A percentile compares a stretch with the other conserved stretches of the same genome.
Evolutionary conservation across 2,113 vertebrate genomes (phyloP).

Genomic region (Acanthochromis polyacanthus): DNA sequence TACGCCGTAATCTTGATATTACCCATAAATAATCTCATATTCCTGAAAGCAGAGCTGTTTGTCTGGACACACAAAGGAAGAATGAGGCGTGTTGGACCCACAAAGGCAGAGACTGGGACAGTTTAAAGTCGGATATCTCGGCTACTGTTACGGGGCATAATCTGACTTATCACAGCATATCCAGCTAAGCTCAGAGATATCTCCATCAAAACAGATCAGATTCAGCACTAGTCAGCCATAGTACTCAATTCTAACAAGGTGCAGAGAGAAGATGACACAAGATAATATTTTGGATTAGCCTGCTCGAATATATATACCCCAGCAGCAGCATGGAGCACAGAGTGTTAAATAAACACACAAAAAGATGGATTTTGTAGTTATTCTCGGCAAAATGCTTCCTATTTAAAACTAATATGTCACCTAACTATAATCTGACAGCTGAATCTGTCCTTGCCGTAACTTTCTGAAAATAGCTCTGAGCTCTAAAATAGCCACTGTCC

Average conservation of each 20-base stretch:
- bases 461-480: slow-evolving; percentile 20
- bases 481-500: slow-evolving; percentile 17
- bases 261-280: slow-evolving; percentile 25
- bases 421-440: slow-evolving; percentile 38
- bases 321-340: not conserved
- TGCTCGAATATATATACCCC: slow-evolving; percentile 16
- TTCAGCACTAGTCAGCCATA: slow-evolving; percentile 38
- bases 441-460: slow-evolving; percentile 8
- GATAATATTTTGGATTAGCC: slow-evolving; percentile 47
- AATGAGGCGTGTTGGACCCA: slow-evolving; percentile 7
- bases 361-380: slow-evolving; percentile 17
- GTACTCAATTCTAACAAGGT: slow-evolving; percentile 40
- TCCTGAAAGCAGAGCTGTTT: slow-evolving; percentile 25
- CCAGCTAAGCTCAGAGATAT: slow-evolving; percentile 50
- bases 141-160: slow-evolving; percentile 39
- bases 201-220: slow-evolving; percentile 52
- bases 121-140: slow-evolving; percentile 43
- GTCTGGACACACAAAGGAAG: not conserved
- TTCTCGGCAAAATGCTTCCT: slow-evolving; percentile 11
- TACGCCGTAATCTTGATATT: slow-evolving; percentile 15
- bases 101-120: slow-evolving; percentile 22
- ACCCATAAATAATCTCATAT: not conserved
- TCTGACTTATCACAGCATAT: slow-evolving; percentile 47
- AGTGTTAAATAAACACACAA: slow-evolving; percentile 19
- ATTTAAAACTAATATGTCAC: slow-evolving; percentile 14